phyloP scores from a whole-genome alignment of 2,113 vertebrate species.

The Axis porcinus region DNA sequence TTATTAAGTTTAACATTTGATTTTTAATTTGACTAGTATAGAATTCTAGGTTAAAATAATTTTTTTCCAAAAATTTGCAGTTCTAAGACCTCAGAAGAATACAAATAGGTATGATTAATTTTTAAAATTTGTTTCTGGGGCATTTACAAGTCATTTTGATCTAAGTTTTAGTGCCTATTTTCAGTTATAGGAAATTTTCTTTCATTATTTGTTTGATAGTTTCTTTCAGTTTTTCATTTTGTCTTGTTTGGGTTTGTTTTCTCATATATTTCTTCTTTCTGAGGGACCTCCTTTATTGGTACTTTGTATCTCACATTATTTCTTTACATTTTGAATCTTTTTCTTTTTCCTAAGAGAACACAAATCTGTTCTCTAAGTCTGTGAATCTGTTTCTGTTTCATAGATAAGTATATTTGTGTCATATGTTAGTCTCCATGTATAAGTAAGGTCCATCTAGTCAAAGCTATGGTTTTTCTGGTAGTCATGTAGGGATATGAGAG shows the following conservation, averaged over 20 bases:
- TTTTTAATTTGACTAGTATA: background rate
- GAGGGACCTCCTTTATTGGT: background rate
- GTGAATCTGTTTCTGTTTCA: background rate
- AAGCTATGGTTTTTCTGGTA: background rate
- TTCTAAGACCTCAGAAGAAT: background rate
- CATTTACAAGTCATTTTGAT: background rate
- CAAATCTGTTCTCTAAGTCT: background rate
- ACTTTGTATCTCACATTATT: background rate
- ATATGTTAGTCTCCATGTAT: background rate
- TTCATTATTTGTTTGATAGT: background rate
- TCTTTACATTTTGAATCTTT: background rate
- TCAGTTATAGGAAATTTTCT: background rate
- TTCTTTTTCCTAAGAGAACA: background rate
- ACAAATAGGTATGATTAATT: background rate
- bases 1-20: background rate
- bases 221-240: background rate
- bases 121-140: background rate
- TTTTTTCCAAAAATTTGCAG: background rate
- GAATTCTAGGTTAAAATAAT: background rate
- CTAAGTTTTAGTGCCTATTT: background rate
- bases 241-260: background rate
- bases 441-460: background rate
- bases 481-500: background rate
- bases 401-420: background rate
- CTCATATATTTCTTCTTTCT: background rate